Evolutionary conservation across 1,140 invertebrate species (phyloP).

Genomic region (Dendrolimus punctatus): DNA sequence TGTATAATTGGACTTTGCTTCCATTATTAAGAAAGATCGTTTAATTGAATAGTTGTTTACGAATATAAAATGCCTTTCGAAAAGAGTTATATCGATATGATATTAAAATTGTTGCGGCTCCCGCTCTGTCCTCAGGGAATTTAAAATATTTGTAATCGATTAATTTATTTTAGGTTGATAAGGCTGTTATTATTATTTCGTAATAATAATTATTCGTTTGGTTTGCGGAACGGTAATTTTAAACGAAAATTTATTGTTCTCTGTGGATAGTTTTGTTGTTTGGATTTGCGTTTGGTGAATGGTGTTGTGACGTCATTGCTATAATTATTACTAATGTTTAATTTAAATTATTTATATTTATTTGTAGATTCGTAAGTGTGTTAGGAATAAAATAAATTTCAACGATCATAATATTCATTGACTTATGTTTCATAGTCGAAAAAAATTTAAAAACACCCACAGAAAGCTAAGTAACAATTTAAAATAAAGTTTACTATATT

Average conservation of each 20-base stretch:
- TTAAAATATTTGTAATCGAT: conserved; percentile 42
- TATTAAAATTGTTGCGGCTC: conserved; percentile 68
- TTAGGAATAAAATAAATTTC: too few species aligned
- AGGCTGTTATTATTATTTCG: conserved; percentile 40
- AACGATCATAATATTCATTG: too few species aligned
- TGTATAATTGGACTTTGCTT: neutral
- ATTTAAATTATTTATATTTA: too few species aligned
- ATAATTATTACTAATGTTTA: neutral
- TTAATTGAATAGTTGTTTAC: conserved; percentile 20
- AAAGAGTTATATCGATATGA: conserved; percentile 60
- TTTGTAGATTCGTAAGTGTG: too few species aligned
- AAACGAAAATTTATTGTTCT: conserved; percentile 12
- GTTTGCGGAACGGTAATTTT: conserved; percentile 27
- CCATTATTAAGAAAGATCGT: neutral
- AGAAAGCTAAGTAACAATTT: too few species aligned
- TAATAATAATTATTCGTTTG: conserved; percentile 9
- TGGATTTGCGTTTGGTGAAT: conserved; percentile 33
- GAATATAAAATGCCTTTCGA: conserved; percentile 37
- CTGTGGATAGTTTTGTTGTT: conserved; percentile 28
- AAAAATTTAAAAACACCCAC: too few species aligned
- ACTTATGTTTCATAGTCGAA: too few species aligned
- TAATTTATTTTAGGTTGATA: conserved; percentile 61
- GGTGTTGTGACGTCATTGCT: conserved; percentile 25
- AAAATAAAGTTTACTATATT: too few species aligned
- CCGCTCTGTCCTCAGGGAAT: conserved; percentile 32